A percentile compares a stretch with the other conserved stretches of the same genome.
These are phyloP conservation scores for Globicephala melas DNA, from an alignment of 2,113 vertebrate genomes.

Conservation along the genomic window DNA sequence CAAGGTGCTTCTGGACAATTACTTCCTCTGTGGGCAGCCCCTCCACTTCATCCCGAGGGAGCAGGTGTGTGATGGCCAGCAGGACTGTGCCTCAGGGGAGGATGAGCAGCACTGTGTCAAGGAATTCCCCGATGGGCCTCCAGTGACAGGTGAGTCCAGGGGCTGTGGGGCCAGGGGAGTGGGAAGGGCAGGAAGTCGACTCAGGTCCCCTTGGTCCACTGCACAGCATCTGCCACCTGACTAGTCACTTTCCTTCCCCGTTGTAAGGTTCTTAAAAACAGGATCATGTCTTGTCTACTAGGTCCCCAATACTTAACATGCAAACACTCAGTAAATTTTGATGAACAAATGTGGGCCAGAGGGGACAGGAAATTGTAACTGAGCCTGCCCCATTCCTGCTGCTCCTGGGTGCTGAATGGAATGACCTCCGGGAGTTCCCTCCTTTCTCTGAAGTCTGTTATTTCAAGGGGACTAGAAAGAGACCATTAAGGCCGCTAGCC, in stretches of 20 bases:
- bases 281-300: background rate
- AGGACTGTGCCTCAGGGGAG: conserved; percentile 86
- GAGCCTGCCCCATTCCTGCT: background rate
- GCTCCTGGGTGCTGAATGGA: background rate
- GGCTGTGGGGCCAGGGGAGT: accelerated
- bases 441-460: background rate
- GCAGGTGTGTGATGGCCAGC: conserved; percentile 83
- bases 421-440: background rate
- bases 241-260: background rate
- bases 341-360: background rate
- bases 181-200: background rate
- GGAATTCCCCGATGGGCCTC: conserved; percentile 29
- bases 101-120: conserved; percentile 87
- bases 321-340: background rate
- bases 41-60: conserved; percentile 85
- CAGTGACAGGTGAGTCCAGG: conserved; percentile 54
- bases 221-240: background rate
- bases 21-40: conserved; percentile 88
- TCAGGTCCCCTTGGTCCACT: background rate
- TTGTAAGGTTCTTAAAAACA: background rate
- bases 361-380: background rate
- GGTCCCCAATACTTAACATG: no score
- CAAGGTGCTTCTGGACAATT: conserved; percentile 82
- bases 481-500: background rate
- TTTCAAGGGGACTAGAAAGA: background rate